Base-by-base conservation (phyloP, 1,140 invertebrate species). In the Drosophila persimilis region DNA sequence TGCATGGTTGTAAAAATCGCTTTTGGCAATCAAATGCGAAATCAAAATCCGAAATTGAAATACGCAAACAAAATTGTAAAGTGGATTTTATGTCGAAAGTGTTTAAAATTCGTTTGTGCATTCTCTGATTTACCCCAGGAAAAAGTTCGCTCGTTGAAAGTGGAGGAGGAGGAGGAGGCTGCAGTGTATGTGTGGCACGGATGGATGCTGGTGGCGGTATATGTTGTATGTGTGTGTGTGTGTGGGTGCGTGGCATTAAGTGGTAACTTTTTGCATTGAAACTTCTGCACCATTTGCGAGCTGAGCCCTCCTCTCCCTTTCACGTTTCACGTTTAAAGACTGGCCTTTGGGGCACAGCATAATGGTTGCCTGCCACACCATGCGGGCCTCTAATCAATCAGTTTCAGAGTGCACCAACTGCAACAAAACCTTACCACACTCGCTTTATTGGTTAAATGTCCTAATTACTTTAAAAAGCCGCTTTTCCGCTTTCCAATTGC, bases 11-110 rank as follows among this genome's bases (percentile, higher is more conserved):
- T 67, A 66, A 80, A 81, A 85, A 78, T 65, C 59, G 83, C 74
- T 81, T 86, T 86, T 31, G 70, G 73, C 81, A 85, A 86, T 85
- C 83, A 77, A 81, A 81, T 71, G 55, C 64, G 73, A 88, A 85
- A 86, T 88, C 81, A 86, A 88, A 86, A 75, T 88, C 74, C 78
- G 64, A 86, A 84, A 86, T 86, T 77, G 81, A 85, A 86, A 81
- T 77, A 81, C 83, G 73, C 73, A 86, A 85, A 85, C 81, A 80
- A 85, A 85, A 81, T 85, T 86, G 58, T 86, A 61, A 86, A 86
- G 59, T 88, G 77, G 74, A 75, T 76, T 88, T 65, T 69, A 69
- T 71, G 75, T 58, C 48, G 58, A 74, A 80, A 80, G 77, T 77
- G 81, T 80, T 85, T 80, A 84, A 73, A 84, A 85, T 73, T 79